Percentiles rank a stretch among this genome's conserved stretches.
Evolutionary conservation across 1,140 invertebrate genomes (phyloP).

Genomic region (Campoletis sonorensis): DNA sequence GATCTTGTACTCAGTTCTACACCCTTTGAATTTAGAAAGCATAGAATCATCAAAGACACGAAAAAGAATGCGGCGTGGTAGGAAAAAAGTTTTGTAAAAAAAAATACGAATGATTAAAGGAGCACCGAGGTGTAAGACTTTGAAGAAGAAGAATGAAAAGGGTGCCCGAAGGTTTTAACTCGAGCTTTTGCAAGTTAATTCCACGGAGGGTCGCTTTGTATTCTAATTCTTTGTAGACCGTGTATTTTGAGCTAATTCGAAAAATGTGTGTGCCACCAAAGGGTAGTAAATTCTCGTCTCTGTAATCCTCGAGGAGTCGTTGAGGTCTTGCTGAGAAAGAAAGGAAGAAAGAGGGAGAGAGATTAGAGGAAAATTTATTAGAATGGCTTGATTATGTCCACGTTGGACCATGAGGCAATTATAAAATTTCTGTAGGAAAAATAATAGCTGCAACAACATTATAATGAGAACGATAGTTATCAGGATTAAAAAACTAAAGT

Average conservation of each 20-base stretch:
- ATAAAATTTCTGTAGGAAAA: background rate
- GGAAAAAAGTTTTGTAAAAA: background rate
- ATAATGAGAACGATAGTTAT: too few species aligned
- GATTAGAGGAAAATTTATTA: background rate
- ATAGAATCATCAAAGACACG: background rate
- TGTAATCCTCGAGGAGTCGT: conserved; percentile 55
- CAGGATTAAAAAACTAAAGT: too few species aligned
- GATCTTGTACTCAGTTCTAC: background rate
- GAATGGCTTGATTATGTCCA: too few species aligned
- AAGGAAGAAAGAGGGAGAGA: conserved; percentile 38
- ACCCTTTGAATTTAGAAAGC: background rate
- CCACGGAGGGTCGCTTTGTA: background rate
- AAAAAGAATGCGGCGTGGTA: background rate
- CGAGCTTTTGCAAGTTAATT: background rate
- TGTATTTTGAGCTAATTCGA: conserved; percentile 23
- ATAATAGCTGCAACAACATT: too few species aligned
- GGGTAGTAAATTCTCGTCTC: background rate
- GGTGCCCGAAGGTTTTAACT: conserved; percentile 18
- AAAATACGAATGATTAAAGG: background rate
- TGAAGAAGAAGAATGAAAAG: conserved; percentile 2
- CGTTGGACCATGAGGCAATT: background rate
- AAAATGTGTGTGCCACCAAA: conserved; percentile 13
- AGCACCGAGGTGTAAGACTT: background rate
- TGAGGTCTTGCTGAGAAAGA: conserved; percentile 37
- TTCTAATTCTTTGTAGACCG: background rate